Conservation (phyloP, 30 jellyfish, hydroid and myxozoan genomes). For the Aurelia sp. region DNA sequence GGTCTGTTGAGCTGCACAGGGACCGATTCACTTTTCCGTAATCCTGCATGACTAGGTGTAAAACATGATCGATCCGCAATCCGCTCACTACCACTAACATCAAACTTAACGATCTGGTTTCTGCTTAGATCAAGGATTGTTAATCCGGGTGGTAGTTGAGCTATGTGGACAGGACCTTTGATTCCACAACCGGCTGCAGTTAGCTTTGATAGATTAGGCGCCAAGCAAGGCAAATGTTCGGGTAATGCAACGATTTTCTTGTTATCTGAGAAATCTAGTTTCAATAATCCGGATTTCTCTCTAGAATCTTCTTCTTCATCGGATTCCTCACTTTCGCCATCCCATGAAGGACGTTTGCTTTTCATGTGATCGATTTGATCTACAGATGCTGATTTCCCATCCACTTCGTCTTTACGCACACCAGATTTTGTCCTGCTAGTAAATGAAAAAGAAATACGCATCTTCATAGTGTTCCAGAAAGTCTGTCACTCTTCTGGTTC, state of each 20-base stretch:
- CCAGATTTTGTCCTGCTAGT: slow-evolving; percentile 3
- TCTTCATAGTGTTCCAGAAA: no score
- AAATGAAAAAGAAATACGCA: not conserved
- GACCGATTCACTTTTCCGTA: slow-evolving; percentile 23
- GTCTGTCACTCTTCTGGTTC: no score
- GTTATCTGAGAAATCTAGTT: slow-evolving; percentile 78
- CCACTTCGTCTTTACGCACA: slow-evolving; percentile 3
- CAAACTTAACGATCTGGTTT: slow-evolving; percentile 56
- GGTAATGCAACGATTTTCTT: slow-evolving; percentile 61
- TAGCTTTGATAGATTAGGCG: slow-evolving; percentile 80
- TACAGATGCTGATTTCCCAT: not conserved
- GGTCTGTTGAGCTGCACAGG: slow-evolving; percentile 5
- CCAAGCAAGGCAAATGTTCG: slow-evolving; percentile 81
- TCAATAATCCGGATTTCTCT: slow-evolving; percentile 59
- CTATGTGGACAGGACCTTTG: slow-evolving; percentile 10
- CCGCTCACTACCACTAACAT: slow-evolving; percentile 40
- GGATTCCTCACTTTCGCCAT: slow-evolving; percentile 84
- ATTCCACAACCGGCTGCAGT: slow-evolving; percentile 58
- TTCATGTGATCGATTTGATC: slow-evolving; percentile 11
- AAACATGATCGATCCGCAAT: slow-evolving; percentile 33
- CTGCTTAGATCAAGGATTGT: slow-evolving; percentile 71
- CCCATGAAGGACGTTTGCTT: slow-evolving; percentile 95
- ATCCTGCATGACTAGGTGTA: not conserved
- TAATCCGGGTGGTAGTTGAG: slow-evolving; percentile 62
- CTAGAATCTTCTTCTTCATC: slow-evolving; percentile 80